phyloP scores from a whole-genome alignment of 2,113 vertebrate genomes.

The Plectropomus leopardus region DNA sequence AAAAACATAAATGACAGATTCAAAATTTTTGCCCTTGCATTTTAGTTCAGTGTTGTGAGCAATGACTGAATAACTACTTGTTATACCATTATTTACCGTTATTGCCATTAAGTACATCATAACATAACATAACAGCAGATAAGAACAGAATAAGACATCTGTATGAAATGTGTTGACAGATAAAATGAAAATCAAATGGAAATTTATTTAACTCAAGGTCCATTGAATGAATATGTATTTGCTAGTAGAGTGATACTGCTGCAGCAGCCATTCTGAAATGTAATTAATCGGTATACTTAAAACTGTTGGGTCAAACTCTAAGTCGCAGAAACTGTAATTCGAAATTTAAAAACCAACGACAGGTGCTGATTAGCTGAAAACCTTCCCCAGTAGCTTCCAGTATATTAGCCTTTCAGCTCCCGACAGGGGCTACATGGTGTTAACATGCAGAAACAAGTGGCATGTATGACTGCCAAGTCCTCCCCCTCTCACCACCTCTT shows the following conservation, averaged over 20 bases:
- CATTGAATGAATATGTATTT: not conserved
- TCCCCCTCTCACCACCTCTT: slow-evolving; percentile 28
- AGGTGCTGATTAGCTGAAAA: slow-evolving; percentile 42
- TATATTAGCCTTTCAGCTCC: slow-evolving; percentile 48
- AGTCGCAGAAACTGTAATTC: not conserved
- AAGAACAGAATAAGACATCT: no score
- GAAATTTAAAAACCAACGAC: not conserved
- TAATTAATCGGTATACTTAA: slow-evolving; percentile 13
- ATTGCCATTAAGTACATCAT: no score
- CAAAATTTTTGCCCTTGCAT: no score
- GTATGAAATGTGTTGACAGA: no score
- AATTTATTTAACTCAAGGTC: not conserved
- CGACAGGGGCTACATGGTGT: slow-evolving; percentile 72
- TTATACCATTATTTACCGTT: no score
- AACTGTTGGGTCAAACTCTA: not conserved
- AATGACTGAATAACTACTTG: no score
- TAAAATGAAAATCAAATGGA: no score
- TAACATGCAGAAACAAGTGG: slow-evolving; percentile 80
- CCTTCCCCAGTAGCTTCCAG: slow-evolving; percentile 14
- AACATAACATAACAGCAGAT: no score
- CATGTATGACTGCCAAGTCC: slow-evolving; percentile 75
- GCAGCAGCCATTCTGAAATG: not conserved
- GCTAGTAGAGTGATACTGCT: not conserved
- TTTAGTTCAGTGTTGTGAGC: no score
- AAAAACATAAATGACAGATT: no score